These are phyloP conservation scores for Ptilonorhynchus violaceus DNA, from an alignment of 2,113 vertebrate genomes.

Conservation along the genomic window DNA sequence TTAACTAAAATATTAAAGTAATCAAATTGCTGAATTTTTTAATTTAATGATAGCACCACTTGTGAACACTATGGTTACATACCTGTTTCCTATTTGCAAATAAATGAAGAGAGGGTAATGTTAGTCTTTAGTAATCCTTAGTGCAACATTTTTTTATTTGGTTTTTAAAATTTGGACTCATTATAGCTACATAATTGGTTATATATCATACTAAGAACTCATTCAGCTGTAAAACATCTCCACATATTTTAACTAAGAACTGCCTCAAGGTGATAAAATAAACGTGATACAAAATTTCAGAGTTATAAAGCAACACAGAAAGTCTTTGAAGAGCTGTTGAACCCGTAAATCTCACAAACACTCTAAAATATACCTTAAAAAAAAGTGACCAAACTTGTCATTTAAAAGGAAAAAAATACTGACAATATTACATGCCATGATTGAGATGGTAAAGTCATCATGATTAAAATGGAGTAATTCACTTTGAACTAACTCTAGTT, in stretches of 20 bases:
- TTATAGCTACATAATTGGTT: constrained; percentile 67
- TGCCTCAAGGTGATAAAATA: constrained; percentile 67
- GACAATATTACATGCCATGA: constrained; percentile 27
- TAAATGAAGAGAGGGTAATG: constrained; percentile 18
- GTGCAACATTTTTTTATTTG: constrained; percentile 65
- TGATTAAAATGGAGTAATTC: constrained; percentile 74
- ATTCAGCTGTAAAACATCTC: constrained; percentile 49
- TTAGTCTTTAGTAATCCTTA: constrained; percentile 47
- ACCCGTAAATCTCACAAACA: constrained; percentile 47
- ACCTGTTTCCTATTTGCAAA: constrained; percentile 35
- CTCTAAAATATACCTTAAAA: constrained; percentile 51
- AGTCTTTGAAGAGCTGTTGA: constrained; percentile 40
- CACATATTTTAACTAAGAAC: constrained; percentile 54
- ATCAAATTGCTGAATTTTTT: neutral
- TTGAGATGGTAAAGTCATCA: constrained; percentile 51
- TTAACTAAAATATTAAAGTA: neutral
- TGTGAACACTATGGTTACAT: neutral
- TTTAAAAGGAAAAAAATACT: constrained; percentile 20
- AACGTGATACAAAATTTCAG: constrained; percentile 52
- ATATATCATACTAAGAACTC: constrained; percentile 63
- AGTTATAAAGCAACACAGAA: constrained; percentile 44
- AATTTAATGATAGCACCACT: constrained; percentile 9
- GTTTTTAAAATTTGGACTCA: constrained; percentile 59
- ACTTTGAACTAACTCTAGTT: constrained; percentile 77
- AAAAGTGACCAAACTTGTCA: constrained; percentile 41